Evolutionary conservation across 2,113 vertebrate species (phyloP).

Genomic region (Felis chaus): DNA sequence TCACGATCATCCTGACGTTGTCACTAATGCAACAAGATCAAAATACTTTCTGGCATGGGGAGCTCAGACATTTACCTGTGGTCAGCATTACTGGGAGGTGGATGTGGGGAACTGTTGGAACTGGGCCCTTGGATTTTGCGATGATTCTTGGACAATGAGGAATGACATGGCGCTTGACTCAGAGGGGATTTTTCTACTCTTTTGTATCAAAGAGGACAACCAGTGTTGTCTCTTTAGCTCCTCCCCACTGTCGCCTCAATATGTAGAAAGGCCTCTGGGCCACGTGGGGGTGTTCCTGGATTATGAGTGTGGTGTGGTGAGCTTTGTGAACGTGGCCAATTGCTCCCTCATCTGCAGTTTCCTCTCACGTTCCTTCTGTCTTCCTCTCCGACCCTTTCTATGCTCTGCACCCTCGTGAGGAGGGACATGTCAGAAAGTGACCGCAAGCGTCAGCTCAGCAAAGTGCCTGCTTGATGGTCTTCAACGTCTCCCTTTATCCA

Average conservation of each 20-base stretch:
- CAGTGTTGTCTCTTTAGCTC: not conserved
- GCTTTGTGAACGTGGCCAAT: not conserved
- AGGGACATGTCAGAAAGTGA: not conserved
- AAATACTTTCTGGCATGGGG: not conserved
- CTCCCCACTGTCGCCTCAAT: not conserved
- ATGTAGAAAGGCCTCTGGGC: not conserved
- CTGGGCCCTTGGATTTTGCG: not conserved
- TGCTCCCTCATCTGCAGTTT: not conserved
- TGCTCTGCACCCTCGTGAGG: not conserved
- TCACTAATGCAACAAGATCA: not conserved
- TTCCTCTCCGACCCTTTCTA: not conserved
- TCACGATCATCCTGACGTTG: fast-evolving
- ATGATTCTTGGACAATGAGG: not conserved
- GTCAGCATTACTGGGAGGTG: not conserved
- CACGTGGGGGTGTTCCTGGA: not conserved
- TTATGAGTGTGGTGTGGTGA: not conserved
- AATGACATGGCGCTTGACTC: not conserved
- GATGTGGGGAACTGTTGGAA: not conserved
- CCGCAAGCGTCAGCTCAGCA: fast-evolving
- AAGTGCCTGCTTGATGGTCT: not conserved
- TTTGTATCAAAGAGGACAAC: not conserved
- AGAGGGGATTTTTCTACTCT: not conserved
- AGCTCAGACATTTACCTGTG: not conserved
- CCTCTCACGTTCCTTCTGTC: not conserved
- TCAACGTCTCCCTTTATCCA: not conserved